phyloP scores from a whole-genome alignment of 2,797 vertebrate genomes.

The Rhinatrema bivittatum region DNA sequence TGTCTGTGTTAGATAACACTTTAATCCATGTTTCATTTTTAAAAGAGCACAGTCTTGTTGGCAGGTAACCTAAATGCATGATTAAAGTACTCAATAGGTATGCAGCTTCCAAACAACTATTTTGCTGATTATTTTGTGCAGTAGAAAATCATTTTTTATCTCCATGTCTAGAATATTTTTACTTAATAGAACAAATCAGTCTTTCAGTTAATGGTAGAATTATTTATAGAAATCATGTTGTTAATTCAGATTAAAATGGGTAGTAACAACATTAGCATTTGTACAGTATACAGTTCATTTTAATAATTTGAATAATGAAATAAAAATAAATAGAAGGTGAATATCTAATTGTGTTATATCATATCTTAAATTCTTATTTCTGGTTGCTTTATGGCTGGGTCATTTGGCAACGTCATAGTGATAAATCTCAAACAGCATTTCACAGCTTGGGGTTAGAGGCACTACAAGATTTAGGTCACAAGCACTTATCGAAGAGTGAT shows the following conservation, averaged over 20 bases:
- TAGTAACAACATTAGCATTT: conserved; percentile 46
- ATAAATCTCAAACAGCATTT: conserved; percentile 65
- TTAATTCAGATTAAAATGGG: conserved; percentile 34
- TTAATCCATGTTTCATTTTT: conserved; percentile 71
- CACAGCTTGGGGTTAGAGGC: conserved; percentile 62
- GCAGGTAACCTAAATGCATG: conserved; percentile 72
- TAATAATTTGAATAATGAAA: conserved; percentile 45
- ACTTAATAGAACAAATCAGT: conserved; percentile 40
- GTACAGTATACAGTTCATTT: conserved; percentile 47
- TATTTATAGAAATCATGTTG: conserved; percentile 45
- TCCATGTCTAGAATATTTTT: conserved; percentile 56
- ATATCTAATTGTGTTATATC: conserved; percentile 69
- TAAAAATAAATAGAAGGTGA: conserved; percentile 56
- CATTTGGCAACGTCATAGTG: conserved; percentile 61
- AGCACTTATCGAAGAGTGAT: conserved; percentile 63
- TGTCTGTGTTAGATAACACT: conserved; percentile 72
- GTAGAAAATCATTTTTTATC: conserved; percentile 64
- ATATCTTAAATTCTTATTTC: conserved; percentile 62
- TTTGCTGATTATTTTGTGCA: conserved; percentile 68
- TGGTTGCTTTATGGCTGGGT: conserved; percentile 57
- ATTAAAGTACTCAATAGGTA: conserved; percentile 69
- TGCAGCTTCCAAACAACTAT: conserved; percentile 59
- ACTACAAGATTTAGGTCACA: conserved; percentile 70
- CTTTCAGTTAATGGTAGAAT: conserved; percentile 52
- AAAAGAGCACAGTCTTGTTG: conserved; percentile 72